Percentiles rank a stretch among this genome's conserved stretches.
Conservation (phyloP, 2,113 vertebrate genomes). For the Maccullochella peelii region DNA sequence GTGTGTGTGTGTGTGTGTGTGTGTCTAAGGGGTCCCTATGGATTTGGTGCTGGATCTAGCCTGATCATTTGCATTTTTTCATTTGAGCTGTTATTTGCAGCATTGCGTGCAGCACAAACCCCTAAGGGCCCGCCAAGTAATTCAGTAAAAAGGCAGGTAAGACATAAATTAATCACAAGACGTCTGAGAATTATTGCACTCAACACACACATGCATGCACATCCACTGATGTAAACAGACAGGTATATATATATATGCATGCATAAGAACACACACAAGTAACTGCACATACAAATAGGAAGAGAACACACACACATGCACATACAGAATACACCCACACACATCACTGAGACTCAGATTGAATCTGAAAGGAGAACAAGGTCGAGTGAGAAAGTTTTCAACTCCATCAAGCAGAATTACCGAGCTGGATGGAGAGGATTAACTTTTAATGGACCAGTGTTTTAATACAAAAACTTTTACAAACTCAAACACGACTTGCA, state of each 20-base stretch:
- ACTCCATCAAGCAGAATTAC: conserved; percentile 76
- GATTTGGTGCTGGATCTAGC: conserved; percentile 72
- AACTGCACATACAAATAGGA: conserved; percentile 26
- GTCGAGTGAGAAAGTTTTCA: conserved; percentile 71
- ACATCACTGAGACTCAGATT: conserved; percentile 59
- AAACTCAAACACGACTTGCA: conserved; percentile 58
- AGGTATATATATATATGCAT: conserved; percentile 14
- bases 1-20: conserved; percentile 46
- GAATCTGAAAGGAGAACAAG: conserved; percentile 74
- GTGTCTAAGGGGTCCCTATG: conserved; percentile 70
- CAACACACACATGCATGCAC: conserved; percentile 27
- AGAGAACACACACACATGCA: conserved; percentile 14
- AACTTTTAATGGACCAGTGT: conserved; percentile 77
- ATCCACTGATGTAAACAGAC: conserved; percentile 26
- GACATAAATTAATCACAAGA: conserved; percentile 82
- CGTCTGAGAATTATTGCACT: conserved; percentile 72
- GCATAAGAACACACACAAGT: conserved; percentile 26
- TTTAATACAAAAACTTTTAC: conserved; percentile 66
- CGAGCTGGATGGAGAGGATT: conserved; percentile 52
- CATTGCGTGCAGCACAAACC: conserved; percentile 73
- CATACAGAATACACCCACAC: conserved; percentile 31
- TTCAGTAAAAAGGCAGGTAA: conserved; percentile 84
- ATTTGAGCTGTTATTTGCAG: conserved; percentile 84
- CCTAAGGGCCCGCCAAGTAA: conserved; percentile 72
- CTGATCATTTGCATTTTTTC: conserved; percentile 84